These are phyloP conservation scores for Odobenus rosmarus DNA, from an alignment of 2,113 vertebrate species.

Conservation along the genomic window DNA sequence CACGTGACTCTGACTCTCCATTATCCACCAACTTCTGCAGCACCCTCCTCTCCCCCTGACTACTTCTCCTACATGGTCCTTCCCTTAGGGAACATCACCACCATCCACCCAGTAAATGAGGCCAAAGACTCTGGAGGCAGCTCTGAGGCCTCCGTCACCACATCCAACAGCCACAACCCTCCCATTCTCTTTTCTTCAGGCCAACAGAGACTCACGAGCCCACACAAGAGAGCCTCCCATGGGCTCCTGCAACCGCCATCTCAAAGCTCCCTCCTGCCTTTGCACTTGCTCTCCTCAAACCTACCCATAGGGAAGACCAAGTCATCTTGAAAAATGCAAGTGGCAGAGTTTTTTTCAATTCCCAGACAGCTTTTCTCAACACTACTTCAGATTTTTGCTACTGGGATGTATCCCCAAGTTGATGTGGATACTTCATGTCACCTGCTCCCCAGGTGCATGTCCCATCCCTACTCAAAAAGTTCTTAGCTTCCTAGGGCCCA, in stretches of 20 bases:
- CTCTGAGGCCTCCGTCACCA: not conserved
- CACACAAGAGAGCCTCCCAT: rapidly evolving
- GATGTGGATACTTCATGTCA: not conserved
- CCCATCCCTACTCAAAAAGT: not conserved
- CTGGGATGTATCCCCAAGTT: not conserved
- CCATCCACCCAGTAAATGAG: too few species aligned
- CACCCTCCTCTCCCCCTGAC: not conserved
- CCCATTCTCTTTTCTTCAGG: not conserved
- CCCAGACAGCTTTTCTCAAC: not conserved
- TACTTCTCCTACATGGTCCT: not conserved
- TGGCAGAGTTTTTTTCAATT: not conserved
- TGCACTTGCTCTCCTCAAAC: not conserved
- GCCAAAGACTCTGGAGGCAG: not conserved
- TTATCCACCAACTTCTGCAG: not conserved
- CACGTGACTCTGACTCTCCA: not conserved
- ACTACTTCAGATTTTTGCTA: not conserved
- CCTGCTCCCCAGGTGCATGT: not conserved
- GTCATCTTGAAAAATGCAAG: not conserved
- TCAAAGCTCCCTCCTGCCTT: not conserved
- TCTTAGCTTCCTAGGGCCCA: not conserved
- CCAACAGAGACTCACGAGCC: not conserved
- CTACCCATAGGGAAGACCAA: not conserved
- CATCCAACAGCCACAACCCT: too few species aligned
- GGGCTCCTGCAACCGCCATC: not conserved
- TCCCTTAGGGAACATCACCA: not conserved